Percentiles rank a stretch among this genome's conserved stretches.
These are phyloP conservation scores for Meriones unguiculatus DNA, from an alignment of 2,113 vertebrate species.

Conservation along the genomic window DNA sequence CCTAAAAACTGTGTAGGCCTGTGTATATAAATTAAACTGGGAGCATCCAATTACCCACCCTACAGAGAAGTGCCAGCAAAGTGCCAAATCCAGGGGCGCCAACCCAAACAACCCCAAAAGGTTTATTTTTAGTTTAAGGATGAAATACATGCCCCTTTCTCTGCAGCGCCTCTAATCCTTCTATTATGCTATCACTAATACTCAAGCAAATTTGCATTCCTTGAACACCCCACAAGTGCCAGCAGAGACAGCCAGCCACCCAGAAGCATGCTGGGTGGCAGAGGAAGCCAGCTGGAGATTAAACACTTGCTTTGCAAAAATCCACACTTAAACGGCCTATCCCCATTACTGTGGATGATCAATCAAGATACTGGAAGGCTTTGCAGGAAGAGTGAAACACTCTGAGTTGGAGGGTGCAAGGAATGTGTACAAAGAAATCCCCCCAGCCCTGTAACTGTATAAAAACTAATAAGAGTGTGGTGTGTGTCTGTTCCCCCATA, in stretches of 20 bases:
- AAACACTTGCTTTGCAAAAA: slow-evolving; percentile 32
- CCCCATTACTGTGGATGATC: neutral
- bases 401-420: neutral
- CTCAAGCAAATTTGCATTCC: slow-evolving; percentile 48
- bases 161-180: slow-evolving; percentile 43
- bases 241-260: neutral
- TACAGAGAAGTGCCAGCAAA: slow-evolving; percentile 18
- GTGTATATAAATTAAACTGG: slow-evolving; percentile 50
- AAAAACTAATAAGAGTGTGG: neutral
- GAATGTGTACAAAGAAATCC: neutral
- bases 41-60: slow-evolving; percentile 53
- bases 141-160: neutral
- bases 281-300: slow-evolving; percentile 31
- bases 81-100: slow-evolving; percentile 50
- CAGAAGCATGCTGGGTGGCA: slow-evolving; percentile 45
- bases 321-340: neutral
- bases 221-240: neutral
- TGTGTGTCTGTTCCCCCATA: neutral
- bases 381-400: neutral
- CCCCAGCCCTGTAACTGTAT: neutral
- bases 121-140: slow-evolving; percentile 54
- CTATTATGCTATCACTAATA: neutral
- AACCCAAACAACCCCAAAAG: slow-evolving; percentile 36
- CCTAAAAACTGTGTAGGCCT: neutral
- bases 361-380: neutral